A percentile compares a stretch with the other conserved stretches of the same genome.
Conservation (phyloP, 2,888 invertebrate genomes). For the Anthophora plumipes region DNA sequence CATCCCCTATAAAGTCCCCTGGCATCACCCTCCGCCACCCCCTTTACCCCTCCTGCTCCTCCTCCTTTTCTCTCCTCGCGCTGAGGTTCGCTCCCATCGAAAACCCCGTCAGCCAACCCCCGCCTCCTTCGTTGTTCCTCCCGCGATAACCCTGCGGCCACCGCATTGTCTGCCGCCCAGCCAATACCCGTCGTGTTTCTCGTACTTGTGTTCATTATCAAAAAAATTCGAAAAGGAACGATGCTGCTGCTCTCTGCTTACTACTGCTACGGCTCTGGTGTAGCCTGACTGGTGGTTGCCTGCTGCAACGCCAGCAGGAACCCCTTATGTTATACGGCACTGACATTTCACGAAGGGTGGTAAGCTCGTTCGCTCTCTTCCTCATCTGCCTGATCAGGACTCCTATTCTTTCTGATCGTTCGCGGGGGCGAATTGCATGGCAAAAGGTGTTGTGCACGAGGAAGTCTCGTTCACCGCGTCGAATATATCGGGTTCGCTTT, state of each 20-base stretch:
- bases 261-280: conserved; percentile 49
- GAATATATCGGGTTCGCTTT: not conserved
- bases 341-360: conserved; percentile 70
- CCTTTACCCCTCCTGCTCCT: conserved; percentile 64
- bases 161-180: conserved; percentile 83
- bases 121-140: conserved; percentile 78
- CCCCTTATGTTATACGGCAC: conserved; percentile 67
- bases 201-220: conserved; percentile 83
- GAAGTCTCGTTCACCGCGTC: not conserved
- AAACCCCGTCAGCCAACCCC: conserved; percentile 68
- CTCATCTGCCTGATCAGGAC: conserved; percentile 59
- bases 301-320: conserved; percentile 69
- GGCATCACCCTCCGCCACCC: conserved; percentile 69
- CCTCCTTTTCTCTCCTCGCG: conserved; percentile 70
- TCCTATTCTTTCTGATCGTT: conserved; percentile 51
- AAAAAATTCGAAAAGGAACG: conserved; percentile 77
- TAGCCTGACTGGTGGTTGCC: conserved; percentile 53
- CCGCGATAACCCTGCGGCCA: conserved; percentile 84
- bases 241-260: conserved; percentile 55
- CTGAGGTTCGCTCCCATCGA: conserved; percentile 68
- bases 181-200: conserved; percentile 83
- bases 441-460: conserved; percentile 38
- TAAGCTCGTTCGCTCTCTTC: conserved; percentile 45
- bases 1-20: conserved; percentile 82
- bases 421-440: conserved; percentile 15